phyloP scores from a whole-genome alignment of 2,888 invertebrate genomes.

The Eurytoma adleriae region DNA sequence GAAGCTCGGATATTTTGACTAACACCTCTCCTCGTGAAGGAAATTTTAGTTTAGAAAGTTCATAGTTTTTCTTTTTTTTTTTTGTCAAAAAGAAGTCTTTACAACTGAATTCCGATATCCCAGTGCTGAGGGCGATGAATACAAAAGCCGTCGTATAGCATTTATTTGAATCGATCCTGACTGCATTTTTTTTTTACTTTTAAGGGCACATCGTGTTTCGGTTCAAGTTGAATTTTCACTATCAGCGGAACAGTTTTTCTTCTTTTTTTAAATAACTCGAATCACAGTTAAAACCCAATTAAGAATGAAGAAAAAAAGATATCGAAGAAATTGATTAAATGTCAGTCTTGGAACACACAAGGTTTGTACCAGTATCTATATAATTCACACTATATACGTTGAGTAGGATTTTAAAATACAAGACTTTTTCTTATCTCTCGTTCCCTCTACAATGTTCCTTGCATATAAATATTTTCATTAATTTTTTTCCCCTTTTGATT shows the following conservation, averaged over 20 bases:
- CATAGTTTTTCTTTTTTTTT: background rate
- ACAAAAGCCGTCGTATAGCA: constrained; percentile 32
- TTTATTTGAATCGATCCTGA: constrained; percentile 18
- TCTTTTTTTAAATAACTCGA: constrained; percentile 3
- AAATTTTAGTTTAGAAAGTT: constrained; percentile 1
- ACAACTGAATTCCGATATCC: background rate
- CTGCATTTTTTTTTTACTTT: constrained; percentile 31
- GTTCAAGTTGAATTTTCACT: background rate
- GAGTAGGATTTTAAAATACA: constrained; percentile 41
- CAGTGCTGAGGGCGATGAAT: constrained; percentile 6
- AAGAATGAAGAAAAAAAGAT: constrained; percentile 2
- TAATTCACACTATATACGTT: constrained; percentile 13
- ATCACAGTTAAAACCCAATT: constrained; percentile 36
- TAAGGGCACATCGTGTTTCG: constrained; percentile 52
- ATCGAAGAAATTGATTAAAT: constrained; percentile 20
- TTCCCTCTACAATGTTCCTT: background rate
- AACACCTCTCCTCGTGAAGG: background rate
- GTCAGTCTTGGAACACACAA: constrained; percentile 48
- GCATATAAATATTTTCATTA: constrained; percentile 4
- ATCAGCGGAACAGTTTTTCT: no score
- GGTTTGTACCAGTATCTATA: constrained; percentile 31
- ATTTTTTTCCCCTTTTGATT: constrained; percentile 35
- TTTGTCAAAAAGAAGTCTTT: background rate
- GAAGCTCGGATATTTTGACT: constrained; percentile 9
- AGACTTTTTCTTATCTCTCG: background rate